phyloP scores from a whole-genome alignment of 2,888 invertebrate genomes.

The Sturmia bella region DNA sequence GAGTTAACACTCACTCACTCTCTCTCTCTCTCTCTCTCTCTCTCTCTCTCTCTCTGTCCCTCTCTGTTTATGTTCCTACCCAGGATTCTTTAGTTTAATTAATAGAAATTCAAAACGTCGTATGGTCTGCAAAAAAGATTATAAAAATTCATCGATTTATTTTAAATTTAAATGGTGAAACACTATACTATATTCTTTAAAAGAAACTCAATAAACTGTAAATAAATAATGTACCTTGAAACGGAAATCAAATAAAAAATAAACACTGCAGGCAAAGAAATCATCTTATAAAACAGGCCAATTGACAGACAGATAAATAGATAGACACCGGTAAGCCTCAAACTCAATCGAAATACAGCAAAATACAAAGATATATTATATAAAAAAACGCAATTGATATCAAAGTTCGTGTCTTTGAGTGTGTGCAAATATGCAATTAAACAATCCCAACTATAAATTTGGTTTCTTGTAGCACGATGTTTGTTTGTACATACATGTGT shows the following conservation, averaged over 20 bases:
- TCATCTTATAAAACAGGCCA: conserved; percentile 1
- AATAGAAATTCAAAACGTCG: too few relatives aligned
- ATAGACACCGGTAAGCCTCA: conserved; percentile 5
- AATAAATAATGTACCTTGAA: conserved; percentile 57
- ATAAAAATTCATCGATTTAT: too few relatives aligned
- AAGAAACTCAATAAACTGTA: conserved; percentile 53
- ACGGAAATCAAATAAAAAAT: conserved; percentile 20
- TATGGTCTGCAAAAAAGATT: too few relatives aligned
- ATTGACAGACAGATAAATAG: conserved; percentile 15
- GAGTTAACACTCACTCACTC: too few relatives aligned
- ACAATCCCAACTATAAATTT: neutral
- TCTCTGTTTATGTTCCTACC: neutral
- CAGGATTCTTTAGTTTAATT: conserved; percentile 33
- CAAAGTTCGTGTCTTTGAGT: conserved; percentile 37
- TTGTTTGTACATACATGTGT: neutral
- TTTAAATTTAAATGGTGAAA: too few relatives aligned
- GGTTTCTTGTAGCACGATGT: neutral
- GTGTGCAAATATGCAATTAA: neutral
- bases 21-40: too few relatives aligned
- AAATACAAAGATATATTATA: conserved; percentile 38
- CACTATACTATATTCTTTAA: conserved; percentile 8
- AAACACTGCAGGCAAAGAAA: conserved; percentile 21
- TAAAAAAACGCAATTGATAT: conserved; percentile 71
- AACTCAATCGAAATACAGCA: conserved; percentile 5
- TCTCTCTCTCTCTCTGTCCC: too few relatives aligned